Evolutionary conservation across 2,888 invertebrate genomes (phyloP).

Genomic region (Xestia c-nigrum): DNA sequence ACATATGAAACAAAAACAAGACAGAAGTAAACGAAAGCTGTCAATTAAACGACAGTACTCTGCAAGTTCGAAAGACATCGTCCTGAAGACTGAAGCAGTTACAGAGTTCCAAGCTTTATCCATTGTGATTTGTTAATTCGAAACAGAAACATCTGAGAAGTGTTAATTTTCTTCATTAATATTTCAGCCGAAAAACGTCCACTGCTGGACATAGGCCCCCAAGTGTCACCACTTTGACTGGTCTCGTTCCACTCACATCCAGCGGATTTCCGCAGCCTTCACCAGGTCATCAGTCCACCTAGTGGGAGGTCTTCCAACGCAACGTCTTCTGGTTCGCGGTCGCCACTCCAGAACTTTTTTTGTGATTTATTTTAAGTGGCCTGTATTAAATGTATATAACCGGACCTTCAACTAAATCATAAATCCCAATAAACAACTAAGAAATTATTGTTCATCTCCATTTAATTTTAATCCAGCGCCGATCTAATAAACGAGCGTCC

Average conservation of each 20-base stretch:
- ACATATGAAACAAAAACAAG: background rate
- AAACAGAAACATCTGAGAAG: background rate
- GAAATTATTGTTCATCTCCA: conserved; percentile 48
- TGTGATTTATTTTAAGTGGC: background rate
- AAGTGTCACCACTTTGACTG: too few species aligned
- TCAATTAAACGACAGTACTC: background rate
- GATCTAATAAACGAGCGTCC: conserved; percentile 63
- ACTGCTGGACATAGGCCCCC: too few species aligned
- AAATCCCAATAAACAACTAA: conserved; percentile 33
- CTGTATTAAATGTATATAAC: background rate
- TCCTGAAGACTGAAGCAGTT: too few species aligned
- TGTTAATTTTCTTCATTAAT: too few species aligned
- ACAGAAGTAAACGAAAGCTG: background rate
- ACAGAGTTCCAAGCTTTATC: background rate
- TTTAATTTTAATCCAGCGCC: conserved; percentile 57
- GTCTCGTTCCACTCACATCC: too few species aligned
- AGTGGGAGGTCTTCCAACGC: too few species aligned
- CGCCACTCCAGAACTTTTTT: too few species aligned
- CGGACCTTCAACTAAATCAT: background rate
- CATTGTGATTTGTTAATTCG: background rate
- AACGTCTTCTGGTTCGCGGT: too few species aligned
- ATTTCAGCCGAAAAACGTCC: too few species aligned
- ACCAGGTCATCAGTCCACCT: too few species aligned
- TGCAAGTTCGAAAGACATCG: background rate
- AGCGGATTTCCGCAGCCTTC: too few species aligned